phyloP scores from a whole-genome alignment of 1,140 invertebrate genomes.

The Drosophila pseudoobscura region DNA sequence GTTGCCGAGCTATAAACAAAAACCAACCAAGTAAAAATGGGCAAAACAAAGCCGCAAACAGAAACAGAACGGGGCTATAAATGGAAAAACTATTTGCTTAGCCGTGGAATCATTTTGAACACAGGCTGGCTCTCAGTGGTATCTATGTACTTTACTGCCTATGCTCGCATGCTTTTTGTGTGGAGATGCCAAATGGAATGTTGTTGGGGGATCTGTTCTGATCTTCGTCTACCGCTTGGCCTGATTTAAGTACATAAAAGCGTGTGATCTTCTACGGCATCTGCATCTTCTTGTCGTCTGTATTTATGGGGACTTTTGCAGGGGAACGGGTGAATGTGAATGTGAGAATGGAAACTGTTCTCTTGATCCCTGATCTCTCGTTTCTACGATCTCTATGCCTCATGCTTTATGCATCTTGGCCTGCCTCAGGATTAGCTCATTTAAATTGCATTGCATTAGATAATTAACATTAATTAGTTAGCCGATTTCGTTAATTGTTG shows the following conservation, averaged over 20 bases:
- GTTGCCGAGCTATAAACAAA: constrained; percentile 32
- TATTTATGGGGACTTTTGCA: too few species aligned
- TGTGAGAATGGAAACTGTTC: constrained; percentile 1
- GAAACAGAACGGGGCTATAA: constrained; percentile 45
- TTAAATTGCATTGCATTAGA: constrained; percentile 45
- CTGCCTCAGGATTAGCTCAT: constrained; percentile 60
- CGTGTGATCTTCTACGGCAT: constrained; percentile 4
- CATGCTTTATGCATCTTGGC: constrained; percentile 25
- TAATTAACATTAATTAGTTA: constrained; percentile 66
- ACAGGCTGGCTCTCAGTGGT: constrained; percentile 65
- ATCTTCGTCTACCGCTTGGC: constrained; percentile 24
- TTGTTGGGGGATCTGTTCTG: constrained; percentile 17
- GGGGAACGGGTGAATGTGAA: too few species aligned
- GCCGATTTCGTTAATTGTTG: constrained; percentile 69
- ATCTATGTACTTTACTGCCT: constrained; percentile 20
- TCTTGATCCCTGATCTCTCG: constrained; percentile 41
- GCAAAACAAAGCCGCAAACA: constrained; percentile 54
- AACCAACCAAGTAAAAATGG: constrained; percentile 23
- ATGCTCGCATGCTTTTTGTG: constrained; percentile 10
- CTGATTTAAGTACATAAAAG: constrained; percentile 49
- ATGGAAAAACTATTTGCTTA: constrained; percentile 33
- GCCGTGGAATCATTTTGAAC: constrained; percentile 46
- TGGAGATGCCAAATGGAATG: constrained; percentile 53
- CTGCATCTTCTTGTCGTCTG: not conserved
- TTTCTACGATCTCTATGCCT: constrained; percentile 14